Conservation (phyloP, 2,888 invertebrate genomes). For the Caenorhabditis sulstoni region DNA sequence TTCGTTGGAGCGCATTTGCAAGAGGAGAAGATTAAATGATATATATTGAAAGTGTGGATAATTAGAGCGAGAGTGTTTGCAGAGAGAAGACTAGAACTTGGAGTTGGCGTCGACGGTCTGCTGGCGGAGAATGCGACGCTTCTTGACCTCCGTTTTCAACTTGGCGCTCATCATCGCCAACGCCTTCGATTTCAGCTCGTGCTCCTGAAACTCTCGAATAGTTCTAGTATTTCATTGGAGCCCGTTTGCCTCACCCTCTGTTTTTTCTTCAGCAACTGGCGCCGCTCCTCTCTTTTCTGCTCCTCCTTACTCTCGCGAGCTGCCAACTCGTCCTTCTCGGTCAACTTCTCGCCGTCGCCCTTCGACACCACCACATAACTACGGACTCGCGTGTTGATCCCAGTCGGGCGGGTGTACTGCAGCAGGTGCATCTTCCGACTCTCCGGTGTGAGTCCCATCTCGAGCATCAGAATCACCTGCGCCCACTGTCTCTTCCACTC, state of each 20-base stretch:
- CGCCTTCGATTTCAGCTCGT: slow-evolving; percentile 56
- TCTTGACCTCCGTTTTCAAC: slow-evolving; percentile 33
- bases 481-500: slow-evolving; percentile 97
- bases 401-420: slow-evolving; percentile 92
- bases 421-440: slow-evolving; percentile 90
- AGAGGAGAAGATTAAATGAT: too few species aligned
- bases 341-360: slow-evolving; percentile 48
- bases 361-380: slow-evolving; percentile 77
- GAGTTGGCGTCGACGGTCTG: slow-evolving; percentile 57
- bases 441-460: slow-evolving; percentile 93
- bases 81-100: slow-evolving; percentile 11
- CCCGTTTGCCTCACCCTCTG: slow-evolving; percentile 43
- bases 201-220: slow-evolving; percentile 42
- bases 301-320: slow-evolving; percentile 58
- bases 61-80: too few species aligned
- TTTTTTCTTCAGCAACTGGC: slow-evolving; percentile 53
- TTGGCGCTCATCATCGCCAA: slow-evolving; percentile 47
- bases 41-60: too few species aligned
- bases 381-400: slow-evolving; percentile 77
- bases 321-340: slow-evolving; percentile 52
- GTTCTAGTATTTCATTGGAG: neutral
- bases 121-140: slow-evolving; percentile 43
- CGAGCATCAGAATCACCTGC: slow-evolving; percentile 95
- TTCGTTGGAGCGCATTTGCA: slow-evolving; percentile 75
- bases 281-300: slow-evolving; percentile 50